These are phyloP conservation scores for Drosophila glabriapex DNA, from an alignment of 2,888 invertebrate genomes.

Conservation along the genomic window DNA sequence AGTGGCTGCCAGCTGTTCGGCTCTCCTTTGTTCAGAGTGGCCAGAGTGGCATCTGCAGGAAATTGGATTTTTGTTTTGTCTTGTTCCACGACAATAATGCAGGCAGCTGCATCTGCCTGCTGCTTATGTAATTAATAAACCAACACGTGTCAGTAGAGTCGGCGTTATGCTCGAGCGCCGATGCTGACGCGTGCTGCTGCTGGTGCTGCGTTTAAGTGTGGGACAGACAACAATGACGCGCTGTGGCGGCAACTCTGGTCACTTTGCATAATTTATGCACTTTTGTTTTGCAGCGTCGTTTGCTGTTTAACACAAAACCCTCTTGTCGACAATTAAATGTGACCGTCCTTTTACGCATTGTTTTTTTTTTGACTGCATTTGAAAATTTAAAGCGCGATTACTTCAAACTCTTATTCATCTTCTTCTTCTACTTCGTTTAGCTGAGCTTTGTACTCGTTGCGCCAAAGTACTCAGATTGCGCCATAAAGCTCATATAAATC, in stretches of 20 bases:
- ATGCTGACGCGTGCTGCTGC: conserved; percentile 64
- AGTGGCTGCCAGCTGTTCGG: conserved; percentile 71
- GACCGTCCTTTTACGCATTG: conserved; percentile 37
- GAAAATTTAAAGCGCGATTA: conserved; percentile 47
- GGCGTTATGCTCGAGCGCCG: conserved; percentile 53
- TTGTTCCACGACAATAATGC: conserved; percentile 43
- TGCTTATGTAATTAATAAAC: conserved; percentile 78
- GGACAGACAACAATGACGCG: conserved; percentile 6
- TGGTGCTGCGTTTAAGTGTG: conserved; percentile 6
- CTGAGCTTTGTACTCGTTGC: conserved; percentile 51
- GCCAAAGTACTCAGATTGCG: conserved; percentile 64
- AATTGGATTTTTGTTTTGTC: conserved; percentile 55
- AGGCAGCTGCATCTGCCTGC: conserved; percentile 60
- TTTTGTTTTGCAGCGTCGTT: conserved; percentile 16
- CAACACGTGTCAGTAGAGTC: conserved; percentile 69
- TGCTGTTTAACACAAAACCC: conserved; percentile 40
- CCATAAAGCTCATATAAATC: conserved; percentile 83
- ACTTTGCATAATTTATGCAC: conserved; percentile 36
- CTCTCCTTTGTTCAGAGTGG: conserved; percentile 48
- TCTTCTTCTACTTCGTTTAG: conserved; percentile 6
- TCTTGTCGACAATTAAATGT: conserved; percentile 46
- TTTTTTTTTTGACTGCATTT: conserved; percentile 36
- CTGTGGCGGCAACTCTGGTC: conserved; percentile 10
- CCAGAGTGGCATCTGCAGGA: conserved; percentile 69
- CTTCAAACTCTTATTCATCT: conserved; percentile 14